Percentiles rank a stretch among this genome's conserved stretches.
Evolutionary conservation across 1,140 invertebrate genomes (phyloP).

Genomic region (Drosophila trapezifrons): DNA sequence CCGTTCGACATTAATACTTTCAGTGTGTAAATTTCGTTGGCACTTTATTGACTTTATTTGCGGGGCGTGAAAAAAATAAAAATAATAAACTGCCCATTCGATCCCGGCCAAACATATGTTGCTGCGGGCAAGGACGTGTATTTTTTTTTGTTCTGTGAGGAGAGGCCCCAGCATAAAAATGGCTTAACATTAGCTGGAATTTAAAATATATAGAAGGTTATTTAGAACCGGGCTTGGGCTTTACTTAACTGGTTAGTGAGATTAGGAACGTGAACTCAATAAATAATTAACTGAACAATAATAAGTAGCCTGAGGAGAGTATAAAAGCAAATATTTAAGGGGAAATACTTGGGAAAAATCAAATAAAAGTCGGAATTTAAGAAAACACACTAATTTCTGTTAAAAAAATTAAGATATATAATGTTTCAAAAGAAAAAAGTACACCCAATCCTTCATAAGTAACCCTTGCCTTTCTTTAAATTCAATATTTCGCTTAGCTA

Average conservation of each 20-base stretch:
- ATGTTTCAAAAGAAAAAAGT: no score
- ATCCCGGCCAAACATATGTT: conserved; percentile 22
- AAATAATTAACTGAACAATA: no score
- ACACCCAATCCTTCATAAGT: no score
- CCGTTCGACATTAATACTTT: conserved; percentile 48
- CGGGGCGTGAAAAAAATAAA: conserved; percentile 69
- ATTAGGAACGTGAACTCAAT: no score
- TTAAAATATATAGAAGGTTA: conserved; percentile 1
- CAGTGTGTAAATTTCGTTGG: conserved; percentile 61
- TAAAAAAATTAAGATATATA: no score
- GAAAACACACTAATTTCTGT: no score
- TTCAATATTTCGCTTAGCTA: no score
- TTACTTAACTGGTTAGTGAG: not conserved
- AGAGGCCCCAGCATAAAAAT: conserved; percentile 1
- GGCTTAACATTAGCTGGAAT: conserved; percentile 13
- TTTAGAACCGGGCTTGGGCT: not conserved
- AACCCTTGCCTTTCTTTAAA: no score
- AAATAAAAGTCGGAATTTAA: not conserved
- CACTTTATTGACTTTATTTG: conserved; percentile 75
- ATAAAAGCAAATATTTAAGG: no score
- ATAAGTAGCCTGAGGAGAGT: no score
- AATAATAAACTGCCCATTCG: conserved; percentile 42
- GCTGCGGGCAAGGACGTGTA: conserved; percentile 7
- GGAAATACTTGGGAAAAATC: not conserved
- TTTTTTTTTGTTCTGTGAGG: not conserved